phyloP scores from a whole-genome alignment of 1,140 invertebrate genomes.

The Arctopsyche grandis region DNA sequence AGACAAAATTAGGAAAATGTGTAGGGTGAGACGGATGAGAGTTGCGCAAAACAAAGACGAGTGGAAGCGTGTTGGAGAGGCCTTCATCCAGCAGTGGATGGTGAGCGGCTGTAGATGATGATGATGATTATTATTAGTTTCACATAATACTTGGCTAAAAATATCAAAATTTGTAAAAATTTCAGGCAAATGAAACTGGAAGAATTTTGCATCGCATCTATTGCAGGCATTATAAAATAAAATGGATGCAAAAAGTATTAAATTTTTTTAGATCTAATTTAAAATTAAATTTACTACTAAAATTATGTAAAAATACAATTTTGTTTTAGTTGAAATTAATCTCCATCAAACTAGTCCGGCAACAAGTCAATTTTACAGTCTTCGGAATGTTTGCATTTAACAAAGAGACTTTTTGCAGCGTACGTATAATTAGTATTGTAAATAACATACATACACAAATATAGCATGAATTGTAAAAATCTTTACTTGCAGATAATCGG shows the following conservation, averaged over 20 bases:
- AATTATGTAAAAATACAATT: conserved; percentile 3
- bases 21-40: too few species aligned
- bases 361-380: conserved; percentile 30
- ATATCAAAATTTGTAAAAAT: background rate
- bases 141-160: too few species aligned
- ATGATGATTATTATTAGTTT: too few species aligned
- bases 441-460: background rate
- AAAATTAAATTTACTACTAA: background rate
- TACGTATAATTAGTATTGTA: background rate
- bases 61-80: too few species aligned
- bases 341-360: conserved; percentile 42
- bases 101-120: too few species aligned
- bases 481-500: background rate
- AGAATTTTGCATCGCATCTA: conserved; percentile 21
- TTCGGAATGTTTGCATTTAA: conserved; percentile 44
- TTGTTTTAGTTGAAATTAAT: conserved; percentile 42
- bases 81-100: too few species aligned
- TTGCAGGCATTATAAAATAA: background rate
- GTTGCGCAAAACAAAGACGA: too few species aligned
- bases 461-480: background rate
- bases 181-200: conserved; percentile 33
- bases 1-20: too few species aligned
- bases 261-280: background rate
- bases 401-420: conserved; percentile 35
- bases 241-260: background rate